Evolutionary conservation across 2,797 vertebrate genomes (phyloP).

Genomic region (Phyllotis vaccarum): DNA sequence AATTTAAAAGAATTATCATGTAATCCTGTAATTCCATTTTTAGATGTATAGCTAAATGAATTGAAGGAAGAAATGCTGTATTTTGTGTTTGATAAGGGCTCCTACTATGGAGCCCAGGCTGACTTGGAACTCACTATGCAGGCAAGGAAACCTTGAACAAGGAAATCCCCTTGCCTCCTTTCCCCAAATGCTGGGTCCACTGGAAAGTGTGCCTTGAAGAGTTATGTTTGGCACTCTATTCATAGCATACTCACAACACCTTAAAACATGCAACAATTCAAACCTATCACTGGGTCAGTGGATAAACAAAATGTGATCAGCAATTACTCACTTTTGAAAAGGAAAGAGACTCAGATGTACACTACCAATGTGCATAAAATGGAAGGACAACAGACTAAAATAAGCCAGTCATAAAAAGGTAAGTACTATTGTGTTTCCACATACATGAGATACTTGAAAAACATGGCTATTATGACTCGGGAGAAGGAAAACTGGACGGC

Average conservation of each 20-base stretch:
- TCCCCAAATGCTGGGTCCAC: neutral
- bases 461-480: neutral
- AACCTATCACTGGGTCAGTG: neutral
- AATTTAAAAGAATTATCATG: neutral
- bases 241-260: neutral
- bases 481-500: neutral
- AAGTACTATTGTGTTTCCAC: neutral
- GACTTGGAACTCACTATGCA: neutral
- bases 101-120: neutral
- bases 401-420: neutral
- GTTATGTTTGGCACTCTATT: neutral
- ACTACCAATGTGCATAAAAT: neutral
- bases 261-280: neutral
- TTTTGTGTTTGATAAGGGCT: neutral
- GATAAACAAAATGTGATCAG: neutral
- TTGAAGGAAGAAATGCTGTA: neutral
- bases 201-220: neutral
- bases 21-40: neutral
- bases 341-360: neutral
- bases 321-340: neutral
- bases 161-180: neutral
- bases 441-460: neutral
- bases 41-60: neutral
- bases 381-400: neutral
- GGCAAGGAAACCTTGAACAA: neutral